These are phyloP conservation scores for Gambusia yucatana DNA, from an alignment of 2,797 vertebrate genomes.

Conservation along the genomic window DNA sequence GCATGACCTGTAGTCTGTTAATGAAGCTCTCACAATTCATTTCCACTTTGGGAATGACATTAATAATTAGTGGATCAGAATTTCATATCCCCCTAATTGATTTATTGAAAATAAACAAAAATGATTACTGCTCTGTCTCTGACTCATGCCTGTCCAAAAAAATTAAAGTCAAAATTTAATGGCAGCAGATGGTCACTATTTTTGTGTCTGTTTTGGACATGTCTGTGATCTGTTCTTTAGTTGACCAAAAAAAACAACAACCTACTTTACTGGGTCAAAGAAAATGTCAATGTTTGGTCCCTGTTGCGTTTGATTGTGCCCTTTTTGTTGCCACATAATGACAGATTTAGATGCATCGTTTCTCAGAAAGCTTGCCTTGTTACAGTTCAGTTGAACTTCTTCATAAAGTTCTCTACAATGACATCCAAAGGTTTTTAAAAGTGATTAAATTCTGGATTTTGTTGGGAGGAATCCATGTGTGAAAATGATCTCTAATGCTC, in stretches of 20 bases:
- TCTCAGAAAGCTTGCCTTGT: background rate
- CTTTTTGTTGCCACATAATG: background rate
- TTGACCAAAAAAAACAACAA: background rate
- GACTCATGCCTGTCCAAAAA: slow-evolving; percentile 63
- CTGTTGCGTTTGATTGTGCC: background rate
- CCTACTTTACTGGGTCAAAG: background rate
- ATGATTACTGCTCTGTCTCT: slow-evolving; percentile 63
- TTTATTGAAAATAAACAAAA: slow-evolving; percentile 77
- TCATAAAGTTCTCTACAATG: background rate
- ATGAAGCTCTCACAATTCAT: slow-evolving; percentile 53
- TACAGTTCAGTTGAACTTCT: background rate
- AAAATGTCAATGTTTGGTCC: background rate
- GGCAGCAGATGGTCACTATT: slow-evolving; percentile 75
- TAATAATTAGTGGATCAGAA: slow-evolving; percentile 66
- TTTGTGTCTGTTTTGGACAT: slow-evolving; percentile 60
- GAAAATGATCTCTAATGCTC: background rate
- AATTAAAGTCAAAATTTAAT: slow-evolving; percentile 78
- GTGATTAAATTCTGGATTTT: slow-evolving; percentile 1
- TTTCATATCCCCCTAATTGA: slow-evolving; percentile 76
- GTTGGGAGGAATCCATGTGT: background rate
- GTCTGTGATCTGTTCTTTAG: slow-evolving; percentile 67
- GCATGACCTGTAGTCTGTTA: slow-evolving; percentile 45
- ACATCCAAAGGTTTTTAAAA: background rate
- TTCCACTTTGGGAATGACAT: slow-evolving; percentile 60
- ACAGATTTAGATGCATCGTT: background rate